phyloP scores from a whole-genome alignment of 2,888 invertebrate species.

The Camptogramma bilineatum region DNA sequence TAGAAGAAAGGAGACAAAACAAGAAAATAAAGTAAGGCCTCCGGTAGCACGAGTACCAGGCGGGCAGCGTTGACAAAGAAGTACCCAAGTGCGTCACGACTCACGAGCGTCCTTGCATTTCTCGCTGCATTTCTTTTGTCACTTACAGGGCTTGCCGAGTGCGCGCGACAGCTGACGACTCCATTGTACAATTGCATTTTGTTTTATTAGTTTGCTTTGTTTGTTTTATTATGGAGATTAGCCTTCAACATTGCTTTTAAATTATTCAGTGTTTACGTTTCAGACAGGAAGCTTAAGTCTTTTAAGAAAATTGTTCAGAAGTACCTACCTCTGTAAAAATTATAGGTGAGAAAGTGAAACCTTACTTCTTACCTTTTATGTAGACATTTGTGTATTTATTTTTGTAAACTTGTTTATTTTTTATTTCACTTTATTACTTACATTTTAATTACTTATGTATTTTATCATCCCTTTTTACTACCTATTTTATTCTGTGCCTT shows the following conservation, averaged over 20 bases:
- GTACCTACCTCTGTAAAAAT: no score
- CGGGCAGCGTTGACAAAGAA: slow-evolving; percentile 65
- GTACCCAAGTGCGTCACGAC: slow-evolving; percentile 51
- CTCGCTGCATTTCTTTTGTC: slow-evolving; percentile 52
- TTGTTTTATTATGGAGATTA: background rate
- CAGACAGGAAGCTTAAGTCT: no score
- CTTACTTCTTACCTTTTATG: no score
- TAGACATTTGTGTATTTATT: no score
- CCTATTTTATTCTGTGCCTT: no score
- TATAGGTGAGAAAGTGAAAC: no score
- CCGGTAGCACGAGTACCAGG: slow-evolving; percentile 62
- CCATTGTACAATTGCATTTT: slow-evolving; percentile 14
- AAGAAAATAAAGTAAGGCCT: slow-evolving; percentile 39
- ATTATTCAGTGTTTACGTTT: background rate
- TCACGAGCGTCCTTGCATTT: slow-evolving; percentile 65
- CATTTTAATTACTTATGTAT: no score
- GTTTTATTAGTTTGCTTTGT: slow-evolving; percentile 15
- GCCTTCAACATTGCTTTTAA: background rate
- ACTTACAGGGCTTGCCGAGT: slow-evolving; percentile 37
- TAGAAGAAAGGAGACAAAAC: slow-evolving; percentile 21
- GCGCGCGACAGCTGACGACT: slow-evolving; percentile 26
- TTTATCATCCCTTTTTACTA: no score
- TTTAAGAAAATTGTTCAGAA: no score
- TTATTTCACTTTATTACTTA: no score
- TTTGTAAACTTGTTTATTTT: no score